phyloP scores from a whole-genome alignment of 2,888 invertebrate species.

The Drosophila paranaensis region DNA sequence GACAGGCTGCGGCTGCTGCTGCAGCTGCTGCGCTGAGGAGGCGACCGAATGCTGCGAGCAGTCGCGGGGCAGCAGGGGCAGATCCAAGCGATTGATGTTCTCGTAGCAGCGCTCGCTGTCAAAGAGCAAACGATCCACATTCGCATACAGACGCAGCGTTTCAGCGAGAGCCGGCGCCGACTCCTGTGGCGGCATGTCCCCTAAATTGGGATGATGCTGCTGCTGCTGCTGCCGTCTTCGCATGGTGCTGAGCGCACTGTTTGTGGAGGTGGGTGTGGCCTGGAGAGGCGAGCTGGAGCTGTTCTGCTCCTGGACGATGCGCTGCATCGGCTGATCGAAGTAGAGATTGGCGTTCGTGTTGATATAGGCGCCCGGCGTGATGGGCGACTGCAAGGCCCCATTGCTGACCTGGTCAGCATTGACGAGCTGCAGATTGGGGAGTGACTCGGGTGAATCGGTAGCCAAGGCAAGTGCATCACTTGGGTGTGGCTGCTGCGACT shows the following conservation, averaged over 20 bases:
- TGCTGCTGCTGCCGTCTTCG: slow-evolving; percentile 23
- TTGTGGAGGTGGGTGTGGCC: slow-evolving; percentile 31
- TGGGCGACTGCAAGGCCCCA: slow-evolving; percentile 57
- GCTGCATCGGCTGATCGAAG: slow-evolving; percentile 86
- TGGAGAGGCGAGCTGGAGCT: slow-evolving; percentile 25
- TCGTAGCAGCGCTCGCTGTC: slow-evolving; percentile 82
- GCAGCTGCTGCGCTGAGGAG: slow-evolving; percentile 20
- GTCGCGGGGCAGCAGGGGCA: slow-evolving; percentile 69
- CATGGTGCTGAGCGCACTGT: slow-evolving; percentile 53
- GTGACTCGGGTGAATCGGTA: slow-evolving; percentile 85
- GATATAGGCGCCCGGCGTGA: slow-evolving; percentile 70
- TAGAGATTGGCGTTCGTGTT: slow-evolving; percentile 87
- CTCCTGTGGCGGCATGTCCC: slow-evolving; percentile 83
- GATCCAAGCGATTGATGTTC: slow-evolving; percentile 77
- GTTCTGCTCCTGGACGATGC: slow-evolving; percentile 66
- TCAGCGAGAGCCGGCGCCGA: slow-evolving; percentile 80
- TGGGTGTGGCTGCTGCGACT: slow-evolving; percentile 12
- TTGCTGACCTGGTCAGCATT: slow-evolving; percentile 83
- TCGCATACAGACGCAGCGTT: slow-evolving; percentile 78
- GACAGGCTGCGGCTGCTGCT: slow-evolving; percentile 36
- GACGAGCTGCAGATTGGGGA: slow-evolving; percentile 86
- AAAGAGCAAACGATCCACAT: slow-evolving; percentile 68
- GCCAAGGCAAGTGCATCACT: slow-evolving; percentile 70
- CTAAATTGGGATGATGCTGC: slow-evolving; percentile 17
- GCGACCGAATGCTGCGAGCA: slow-evolving; percentile 52